Base-by-base conservation (phyloP, 1,140 invertebrate species). In the Druon quercuslanigerum region DNA sequence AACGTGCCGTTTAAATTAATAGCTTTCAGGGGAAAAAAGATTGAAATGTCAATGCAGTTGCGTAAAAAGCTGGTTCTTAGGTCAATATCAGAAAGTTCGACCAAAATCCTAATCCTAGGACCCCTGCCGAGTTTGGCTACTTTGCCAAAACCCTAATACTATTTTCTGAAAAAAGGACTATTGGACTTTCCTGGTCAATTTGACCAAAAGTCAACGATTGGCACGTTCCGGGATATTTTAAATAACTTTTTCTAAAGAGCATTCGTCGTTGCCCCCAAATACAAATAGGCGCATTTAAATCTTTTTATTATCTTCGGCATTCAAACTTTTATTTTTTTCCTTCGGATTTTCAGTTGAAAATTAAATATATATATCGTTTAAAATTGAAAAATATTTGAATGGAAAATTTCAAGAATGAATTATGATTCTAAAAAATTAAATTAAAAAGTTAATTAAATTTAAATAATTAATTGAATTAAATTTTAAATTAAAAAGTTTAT, bases 131-230 rank as follows among this genome's bases (percentile, higher is more conserved):
- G 60, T 66, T 33, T 40, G 5, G 25, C 52, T n/a, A 9, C 60
- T 40, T 40, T 33, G 14, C n/a, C 40, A 16, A 8, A 57, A n/a
- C 25, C 60, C 33, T n/a, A 33, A 66, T 40, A 66, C 40, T 16
- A 7, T 40, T 40, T 66, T 33, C 14, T 5, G 25, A 60, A 60
- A 25, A 60, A 60, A 60, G 60, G 40, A 33, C 60, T 66, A n/a
- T 16, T 46, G 14, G 14, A 66, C 25, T 66, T 66, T 66, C 25
- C 60, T 16, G 14, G 60, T 33, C 46, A 1, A 66, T 16, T 20
- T 66, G 60, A 66, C 60, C 60, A 66, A 13, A n/a, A 66, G 14
- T 66, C 13, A 66, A 16, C 40, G 60, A 66, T 66, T 66, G 60
- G 60, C 60, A 66, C 60, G 60, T 40, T 33, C 6, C 33, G 16